phyloP scores from a whole-genome alignment of 2,888 invertebrate species.

The Rhagium mordax region DNA sequence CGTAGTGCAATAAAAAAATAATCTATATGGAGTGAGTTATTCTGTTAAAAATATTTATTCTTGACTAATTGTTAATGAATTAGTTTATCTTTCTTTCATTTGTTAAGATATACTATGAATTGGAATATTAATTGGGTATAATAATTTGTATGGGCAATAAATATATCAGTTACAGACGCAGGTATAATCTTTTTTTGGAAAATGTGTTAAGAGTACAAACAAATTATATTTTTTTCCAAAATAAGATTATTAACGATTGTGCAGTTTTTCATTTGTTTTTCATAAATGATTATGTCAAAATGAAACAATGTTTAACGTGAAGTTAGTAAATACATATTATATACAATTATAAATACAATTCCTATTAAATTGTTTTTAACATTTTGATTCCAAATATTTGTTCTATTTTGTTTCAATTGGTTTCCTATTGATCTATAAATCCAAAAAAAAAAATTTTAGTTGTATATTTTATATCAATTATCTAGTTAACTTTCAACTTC shows the following conservation, averaged over 20 bases:
- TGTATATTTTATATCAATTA: too few relatives aligned
- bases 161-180: conserved; percentile 6
- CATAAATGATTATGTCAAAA: conserved; percentile 7
- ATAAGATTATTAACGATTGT: not conserved
- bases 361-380: too few relatives aligned
- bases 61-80: conserved; percentile 43
- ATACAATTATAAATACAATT: too few relatives aligned
- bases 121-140: conserved; percentile 26
- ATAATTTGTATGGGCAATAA: conserved; percentile 47
- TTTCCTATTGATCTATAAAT: too few relatives aligned
- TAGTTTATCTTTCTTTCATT: conserved; percentile 21
- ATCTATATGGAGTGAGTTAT: conserved; percentile 25
- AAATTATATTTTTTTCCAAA: conserved; percentile 22
- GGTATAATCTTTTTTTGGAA: conserved; percentile 15
- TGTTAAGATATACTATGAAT: conserved; percentile 13
- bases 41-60: conserved; percentile 43
- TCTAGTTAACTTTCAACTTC: too few relatives aligned
- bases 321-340: not conserved
- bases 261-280: conserved; percentile 7
- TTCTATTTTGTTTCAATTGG: too few relatives aligned
- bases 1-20: conserved; percentile 45
- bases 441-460: too few relatives aligned
- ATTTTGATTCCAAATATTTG: too few relatives aligned
- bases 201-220: conserved; percentile 33
- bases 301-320: not conserved